Base-by-base conservation (phyloP, 2,797 vertebrate species). In the Eurystomus glaucurus region DNA sequence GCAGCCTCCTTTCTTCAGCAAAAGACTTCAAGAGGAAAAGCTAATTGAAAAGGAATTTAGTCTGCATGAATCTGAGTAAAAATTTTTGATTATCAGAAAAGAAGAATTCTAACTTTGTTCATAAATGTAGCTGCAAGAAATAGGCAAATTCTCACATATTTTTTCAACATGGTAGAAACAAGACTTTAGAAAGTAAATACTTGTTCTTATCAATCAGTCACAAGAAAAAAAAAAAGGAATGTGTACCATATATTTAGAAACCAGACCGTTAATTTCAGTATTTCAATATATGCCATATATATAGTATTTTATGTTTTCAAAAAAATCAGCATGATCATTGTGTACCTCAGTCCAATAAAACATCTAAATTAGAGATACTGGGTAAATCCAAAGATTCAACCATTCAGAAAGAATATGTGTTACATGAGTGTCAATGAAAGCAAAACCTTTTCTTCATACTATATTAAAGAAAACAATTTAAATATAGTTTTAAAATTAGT, bases 81-180 rank as follows among this genome's bases (percentile, higher is more conserved):
- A 81, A 68, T 11, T 29, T 29, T 26, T 64, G 39, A 69, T 41
- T 77, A 76, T 77, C 35, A 74, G 43, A 78, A 69, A 88, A 37
- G 29, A 35, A 48, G 65, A 66, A 68, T n/a, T 11, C 41, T 22
- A 50, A 45, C n/a, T 61, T 70, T 68, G n/a, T 18, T 66, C 9
- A 0, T 39, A 89, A 71, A 21, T 3, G 4, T 35, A 45, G 62
- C 37, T 80, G n/a, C 55, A 92, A 65, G 15, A 85, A 90, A 81
- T 9, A 58, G 5, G 16, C 4, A 52, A 39, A 45, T 77, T 82
- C 31, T 76, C 35, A 82, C 2, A 1, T 77, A 52, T 17, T 84
- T 76, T 74, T 69, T 76, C 71, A 96, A 85, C 68, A 94, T 50
- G 21, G 88, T 71, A 97, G 88, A 66, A 70, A 85, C 33, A 80